Evolutionary conservation across 2,797 vertebrate genomes (phyloP), one percentile per base, ranked within the genome.

Genomic region (Anguilla anguilla): DNA sequence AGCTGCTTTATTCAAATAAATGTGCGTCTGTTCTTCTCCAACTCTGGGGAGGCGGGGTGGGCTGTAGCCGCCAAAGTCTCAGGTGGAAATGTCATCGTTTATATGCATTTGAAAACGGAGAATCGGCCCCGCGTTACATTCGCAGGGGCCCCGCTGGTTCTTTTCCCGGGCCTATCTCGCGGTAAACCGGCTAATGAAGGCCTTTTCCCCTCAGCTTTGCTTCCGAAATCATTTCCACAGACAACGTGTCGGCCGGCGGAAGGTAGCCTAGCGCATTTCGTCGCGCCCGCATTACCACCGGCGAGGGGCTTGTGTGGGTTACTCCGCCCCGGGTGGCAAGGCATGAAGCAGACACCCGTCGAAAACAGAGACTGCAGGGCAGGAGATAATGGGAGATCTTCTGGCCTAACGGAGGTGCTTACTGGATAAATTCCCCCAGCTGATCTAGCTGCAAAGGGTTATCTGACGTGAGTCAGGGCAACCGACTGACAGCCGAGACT

Each of bases 1-100:
- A 96, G 96, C 94, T 96, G 96, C 92, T 96, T 94, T 90, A 90
- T 91, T 93, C 95, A 94, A 95, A 96, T 95, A 96, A 96, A 93
- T 57, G 94, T 92, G 95, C 94, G 95, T 93, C 94, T 94, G 92
- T 93, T 94, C 93, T 93, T 93, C 86, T 93, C 93, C 92, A 92
- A 94, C 59, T 83, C 86, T 92, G 85, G 35, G 74, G 92, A 93
- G 91, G 94, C 94, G 93, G 93, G 93, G 81, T 85, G 88, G 81
- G 84, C 72, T 6, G 43, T 77, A 86, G 84, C 77, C 49, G 87
- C 51, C 61, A 93, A 46, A 92, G 94, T 95, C 95, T 93, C 96
- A 55, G 57, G 92, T 28, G 93, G 91, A 43, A 55, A 87, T 85
- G 43, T 82, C 69, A 83, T 69, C 88, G 82, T 89, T 89, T 86